Conservation (phyloP, 35 echinoderm and acorn worm species). For the Diadema setosum region DNA sequence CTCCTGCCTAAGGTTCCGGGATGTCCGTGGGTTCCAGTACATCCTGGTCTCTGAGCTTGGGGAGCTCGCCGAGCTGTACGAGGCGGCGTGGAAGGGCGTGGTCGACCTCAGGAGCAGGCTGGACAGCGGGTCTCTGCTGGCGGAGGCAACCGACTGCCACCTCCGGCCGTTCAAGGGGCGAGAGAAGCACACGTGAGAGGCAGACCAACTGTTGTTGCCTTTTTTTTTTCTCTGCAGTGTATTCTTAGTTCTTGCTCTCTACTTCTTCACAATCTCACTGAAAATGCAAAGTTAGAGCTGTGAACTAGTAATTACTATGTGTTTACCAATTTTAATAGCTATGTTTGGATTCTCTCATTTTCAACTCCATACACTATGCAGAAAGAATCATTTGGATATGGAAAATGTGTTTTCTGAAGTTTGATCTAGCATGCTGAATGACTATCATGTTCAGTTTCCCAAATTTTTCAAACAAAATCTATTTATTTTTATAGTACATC, state of each 20-base stretch:
- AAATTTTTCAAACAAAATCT: too few relatives aligned
- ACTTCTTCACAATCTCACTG: too few relatives aligned
- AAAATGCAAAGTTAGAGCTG: too few relatives aligned
- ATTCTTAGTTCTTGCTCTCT: neutral
- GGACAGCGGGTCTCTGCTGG: conserved; percentile 17
- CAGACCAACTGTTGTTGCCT: too few relatives aligned
- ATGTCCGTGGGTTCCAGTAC: conserved; percentile 69
- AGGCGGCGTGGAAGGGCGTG: conserved; percentile 14
- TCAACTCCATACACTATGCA: too few relatives aligned
- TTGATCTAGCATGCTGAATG: too few relatives aligned
- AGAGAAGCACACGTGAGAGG: conserved; percentile 75
- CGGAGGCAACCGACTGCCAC: conserved; percentile 78
- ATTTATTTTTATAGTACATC: too few relatives aligned
- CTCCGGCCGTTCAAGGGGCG: conserved; percentile 81
- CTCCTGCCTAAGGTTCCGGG: conserved; percentile 79
- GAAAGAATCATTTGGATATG: too few relatives aligned
- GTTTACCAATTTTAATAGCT: too few relatives aligned
- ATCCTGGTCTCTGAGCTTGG: conserved; percentile 63
- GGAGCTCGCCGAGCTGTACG: conserved; percentile 24
- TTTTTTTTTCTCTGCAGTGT: neutral
- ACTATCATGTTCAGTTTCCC: too few relatives aligned
- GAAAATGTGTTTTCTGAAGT: too few relatives aligned
- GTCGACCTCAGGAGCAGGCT: conserved; percentile 14
- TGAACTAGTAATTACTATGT: conserved; percentile 5
- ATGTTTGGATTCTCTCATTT: too few relatives aligned